Evolutionary conservation across 53 echinoderm and acorn worm species (phyloP).

Genomic region (Henricia sp.): DNA sequence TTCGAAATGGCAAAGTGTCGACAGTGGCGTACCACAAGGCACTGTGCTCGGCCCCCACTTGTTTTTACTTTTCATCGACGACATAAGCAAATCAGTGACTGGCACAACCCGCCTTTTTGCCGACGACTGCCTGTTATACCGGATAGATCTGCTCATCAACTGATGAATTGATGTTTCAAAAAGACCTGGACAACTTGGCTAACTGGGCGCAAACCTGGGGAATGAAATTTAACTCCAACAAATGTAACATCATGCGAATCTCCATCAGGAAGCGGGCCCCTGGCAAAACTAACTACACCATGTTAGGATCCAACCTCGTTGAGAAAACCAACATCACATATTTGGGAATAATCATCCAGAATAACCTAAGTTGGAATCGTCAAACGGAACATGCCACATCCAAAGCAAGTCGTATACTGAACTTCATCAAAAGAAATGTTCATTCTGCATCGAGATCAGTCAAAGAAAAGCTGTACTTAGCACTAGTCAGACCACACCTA

Average conservation of each 20-base stretch:
- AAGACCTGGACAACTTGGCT: constrained; percentile 24
- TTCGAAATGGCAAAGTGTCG: not conserved
- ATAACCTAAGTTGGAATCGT: constrained; percentile 49
- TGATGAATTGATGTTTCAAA: constrained; percentile 7
- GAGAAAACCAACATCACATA: no score
- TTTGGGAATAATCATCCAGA: constrained; percentile 51
- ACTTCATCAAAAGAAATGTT: constrained; percentile 54
- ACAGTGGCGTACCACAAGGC: not conserved
- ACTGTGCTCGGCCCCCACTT: no score
- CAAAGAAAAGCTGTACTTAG: constrained; percentile 47
- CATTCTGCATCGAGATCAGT: not conserved
- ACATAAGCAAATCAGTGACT: not conserved
- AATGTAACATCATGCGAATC: constrained; percentile 49
- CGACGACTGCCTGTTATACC: constrained; percentile 13
- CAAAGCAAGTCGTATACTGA: constrained; percentile 42
- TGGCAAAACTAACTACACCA: not conserved
- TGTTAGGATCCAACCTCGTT: no score
- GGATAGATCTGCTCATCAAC: not conserved
- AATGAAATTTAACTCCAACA: constrained; percentile 37
- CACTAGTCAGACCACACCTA: constrained; percentile 51
- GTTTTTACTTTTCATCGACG: not conserved
- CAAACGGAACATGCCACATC: constrained; percentile 30
- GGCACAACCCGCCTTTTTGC: constrained; percentile 23
- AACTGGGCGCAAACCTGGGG: constrained; percentile 33
- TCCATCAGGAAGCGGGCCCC: constrained; percentile 1